Evolutionary conservation across 2,888 invertebrate genomes (phyloP), one percentile per base, ranked within the genome.

Genomic region (Plemyria rubiginata): DNA sequence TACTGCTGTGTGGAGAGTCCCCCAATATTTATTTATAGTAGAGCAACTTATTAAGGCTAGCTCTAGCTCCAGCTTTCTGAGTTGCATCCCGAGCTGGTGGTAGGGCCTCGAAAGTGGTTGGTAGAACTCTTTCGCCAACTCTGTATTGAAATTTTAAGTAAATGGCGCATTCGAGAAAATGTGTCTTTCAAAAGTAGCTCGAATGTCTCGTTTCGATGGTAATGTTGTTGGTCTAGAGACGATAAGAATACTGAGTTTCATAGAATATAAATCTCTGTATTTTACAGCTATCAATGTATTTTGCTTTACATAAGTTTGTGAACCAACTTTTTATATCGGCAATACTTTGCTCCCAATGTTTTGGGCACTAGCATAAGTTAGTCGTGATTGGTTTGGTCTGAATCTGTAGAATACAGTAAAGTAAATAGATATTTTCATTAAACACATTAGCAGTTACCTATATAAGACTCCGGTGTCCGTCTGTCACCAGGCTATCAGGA

Each of bases 121-220:
- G 69, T 61, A 66, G 67, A 72, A 73, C 73, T 77, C 70, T 70
- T 77, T 77, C 74, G 75, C 70, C 70, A 56, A 77, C 79, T 79
- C 78, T 73, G 81, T 82, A 85, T 85, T 79, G 83, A 75, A 79
- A 82, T 81, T 84, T 85, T 81, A 83, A 80, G 80, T 79, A 86
- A 87, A 85, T 84, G 78, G 82, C 76, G 75, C 80, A 80, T 79
- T 78, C 66, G 70, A 67, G 71, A 71, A 78, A 80, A 82, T 85
- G 81, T 82, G 78, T 70, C 76, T 70, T 74, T 67, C 73, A 73
- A 68, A 71, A 81, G 76, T 77, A 74, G 71, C 68, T 70, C 71
- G 71, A 80, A 82, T 80, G 75, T 80, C 79, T 82, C 79, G 80
- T 85, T 85, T 76, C 74, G 67, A 84, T 86, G 82, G 78, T 81